Base-by-base conservation (phyloP, 2,888 invertebrate species). In the Hetaerina titia region DNA sequence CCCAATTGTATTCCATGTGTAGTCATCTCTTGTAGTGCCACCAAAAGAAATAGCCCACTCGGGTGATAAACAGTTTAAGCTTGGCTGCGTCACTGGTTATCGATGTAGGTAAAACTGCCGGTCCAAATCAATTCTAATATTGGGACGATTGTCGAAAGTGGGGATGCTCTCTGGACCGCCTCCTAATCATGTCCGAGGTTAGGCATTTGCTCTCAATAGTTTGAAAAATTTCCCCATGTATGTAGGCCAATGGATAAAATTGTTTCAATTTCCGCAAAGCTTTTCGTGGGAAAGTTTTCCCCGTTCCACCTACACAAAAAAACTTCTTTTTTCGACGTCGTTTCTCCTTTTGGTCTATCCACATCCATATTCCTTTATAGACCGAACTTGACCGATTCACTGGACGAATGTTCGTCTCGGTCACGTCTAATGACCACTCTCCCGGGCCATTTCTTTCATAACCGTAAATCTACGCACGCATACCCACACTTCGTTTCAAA, bases 171-270 rank as follows among this genome's bases (percentile, higher is more conserved):
- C 11, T 69, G 69, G 22, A n/a, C n/a, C 11, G 19, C 22, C 5
- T 8, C 17, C 22, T 31, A 22, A 81, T 31, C 81, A 31, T 81
- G 31, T 81, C 81, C 22, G n/a, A 69, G 4, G n/a, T n/a, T 15
- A 11, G 11, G 81, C 81, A 81, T 81, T 31, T 81, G 81, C 81
- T 81, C 31, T 31, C 81, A 13, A 31, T 81, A 81, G 81, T 81
- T 81, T 22, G 11, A 81, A 81, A 31, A 81, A 81, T 31, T 25
- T 81, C 81, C 31, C 81, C 81, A 69, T 69, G 81, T 31, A 81
- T 81, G 81, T 81, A 81, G 81, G 81, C 81, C 81, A 81, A 31
- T 81, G 81, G 81, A 31, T 25, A 81, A 31, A 81, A 81, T 81
- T 81, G 81, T 31, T 9, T 81, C 81, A 25, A 31, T 81, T 81